Conservation (phyloP, 2,888 invertebrate genomes). For the Macrosiphum euphorbiae region DNA sequence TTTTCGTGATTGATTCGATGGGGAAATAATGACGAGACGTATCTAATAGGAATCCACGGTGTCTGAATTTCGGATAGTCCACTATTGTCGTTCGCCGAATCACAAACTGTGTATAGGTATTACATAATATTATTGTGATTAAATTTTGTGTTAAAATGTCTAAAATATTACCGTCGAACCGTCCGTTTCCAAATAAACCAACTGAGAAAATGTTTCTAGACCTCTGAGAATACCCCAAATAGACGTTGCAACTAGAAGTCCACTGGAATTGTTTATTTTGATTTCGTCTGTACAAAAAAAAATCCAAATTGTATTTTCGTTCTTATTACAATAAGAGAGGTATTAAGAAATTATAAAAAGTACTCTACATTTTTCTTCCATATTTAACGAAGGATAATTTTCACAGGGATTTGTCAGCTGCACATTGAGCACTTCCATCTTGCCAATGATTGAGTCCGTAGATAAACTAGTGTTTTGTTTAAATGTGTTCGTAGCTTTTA, state of each 20-base stretch:
- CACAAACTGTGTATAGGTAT: constrained; percentile 75
- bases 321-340: not conserved
- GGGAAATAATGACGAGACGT: constrained; percentile 88
- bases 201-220: constrained; percentile 87
- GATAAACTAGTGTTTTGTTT: too few relatives aligned
- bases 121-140: too few relatives aligned
- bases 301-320: not conserved
- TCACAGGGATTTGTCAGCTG: too few relatives aligned
- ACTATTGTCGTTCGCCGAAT: constrained; percentile 78
- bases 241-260: constrained; percentile 70
- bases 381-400: too few relatives aligned
- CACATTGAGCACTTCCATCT: too few relatives aligned
- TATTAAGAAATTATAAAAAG: not conserved
- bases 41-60: constrained; percentile 89
- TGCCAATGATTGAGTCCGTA: too few relatives aligned
- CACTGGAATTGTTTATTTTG: constrained; percentile 45
- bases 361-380: too few relatives aligned
- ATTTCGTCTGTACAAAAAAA: constrained; percentile 66
- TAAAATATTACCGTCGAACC: constrained; percentile 66
- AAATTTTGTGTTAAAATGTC: too few relatives aligned
- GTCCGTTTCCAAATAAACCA: constrained; percentile 70
- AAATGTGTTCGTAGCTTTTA: too few relatives aligned
- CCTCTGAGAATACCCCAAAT: constrained; percentile 90
- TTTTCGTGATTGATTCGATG: constrained; percentile 76
- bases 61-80: constrained; percentile 84